Base-by-base conservation (phyloP, 2,113 vertebrate genomes). In the Lophochroa leadbeateri region DNA sequence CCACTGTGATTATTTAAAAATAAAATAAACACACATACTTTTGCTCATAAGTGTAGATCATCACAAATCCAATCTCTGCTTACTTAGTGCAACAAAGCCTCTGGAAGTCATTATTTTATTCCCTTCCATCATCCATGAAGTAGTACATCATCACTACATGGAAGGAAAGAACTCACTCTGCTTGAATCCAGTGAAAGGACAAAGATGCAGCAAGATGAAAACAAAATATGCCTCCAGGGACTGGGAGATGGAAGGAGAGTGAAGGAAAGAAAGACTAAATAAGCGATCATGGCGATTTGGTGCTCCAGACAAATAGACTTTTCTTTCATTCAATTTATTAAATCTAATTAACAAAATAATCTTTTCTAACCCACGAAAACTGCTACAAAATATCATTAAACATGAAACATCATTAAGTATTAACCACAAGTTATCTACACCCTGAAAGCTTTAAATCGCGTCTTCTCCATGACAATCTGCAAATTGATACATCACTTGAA, bases 301-400 rank as follows among this genome's bases (percentile, higher is more conserved):
- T 85, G 18, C 13, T 80, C 7, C 11, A 94, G 47, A 86, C 52
- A 85, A 93, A 90, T 55, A 29, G 57, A 84, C 53, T 82, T 25
- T 65, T 47, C 35, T 90, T 86, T 63, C 52, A 91, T 85, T 90
- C 46, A 71, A 88, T 78, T 82, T 88, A 83, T 68, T 83, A 37
- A 88, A 95, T 75, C 47, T 82, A 86, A 95, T 94, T 94, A 35
- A 13, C 82, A 91, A 86, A 57, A 86, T 13, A 68, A 37, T 74
- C 3, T 28, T 83, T 70, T 87, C 55, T 80, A 86, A 53, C 37
- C 29, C 37, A 75, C 16, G 90, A 82, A 95, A 93, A 80, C 39
- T 27, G 58, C 71, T 47, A 64, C 35, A 75, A 78, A 92, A 60
- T 88, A 91, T 57, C 60, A 75, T 58, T 64, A 88, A 80, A 68